A percentile compares a stretch with the other conserved stretches of the same genome.
phyloP scores from a whole-genome alignment of 2,113 vertebrate genomes.

The Psilopsiagon aymara region DNA sequence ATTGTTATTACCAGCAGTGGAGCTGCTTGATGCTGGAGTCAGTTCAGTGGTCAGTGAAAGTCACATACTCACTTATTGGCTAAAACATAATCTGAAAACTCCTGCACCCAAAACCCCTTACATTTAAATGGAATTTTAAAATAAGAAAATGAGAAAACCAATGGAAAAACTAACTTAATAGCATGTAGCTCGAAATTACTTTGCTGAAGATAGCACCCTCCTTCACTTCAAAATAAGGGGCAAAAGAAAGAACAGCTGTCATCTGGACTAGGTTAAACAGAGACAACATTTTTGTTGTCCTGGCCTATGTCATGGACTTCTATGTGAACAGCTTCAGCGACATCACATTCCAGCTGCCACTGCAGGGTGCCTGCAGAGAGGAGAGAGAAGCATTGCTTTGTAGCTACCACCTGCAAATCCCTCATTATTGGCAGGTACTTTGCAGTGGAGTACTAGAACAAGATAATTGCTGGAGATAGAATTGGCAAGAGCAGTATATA shows the following conservation, averaged over 20 bases:
- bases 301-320: conserved; percentile 25
- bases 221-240: background rate
- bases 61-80: background rate
- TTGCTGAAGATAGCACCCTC: background rate
- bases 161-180: background rate
- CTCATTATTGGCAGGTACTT: conserved; percentile 76
- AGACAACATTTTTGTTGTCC: background rate
- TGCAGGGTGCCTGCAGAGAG: conserved; percentile 55
- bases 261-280: conserved; percentile 19
- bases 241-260: background rate
- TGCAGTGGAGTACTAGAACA: conserved; percentile 58
- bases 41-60: background rate
- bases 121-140: background rate
- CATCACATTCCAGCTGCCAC: conserved; percentile 28
- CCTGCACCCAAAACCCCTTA: background rate
- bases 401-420: conserved; percentile 74
- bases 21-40: background rate
- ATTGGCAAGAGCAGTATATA: conserved; percentile 72
- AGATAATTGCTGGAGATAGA: conserved; percentile 78
- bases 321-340: background rate
- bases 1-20: background rate
- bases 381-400: background rate
- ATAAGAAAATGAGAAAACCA: background rate
- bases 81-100: background rate
- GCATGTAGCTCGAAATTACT: background rate